These are phyloP conservation scores for Megathymus violae DNA, from an alignment of 1,140 invertebrate species.

Conservation along the genomic window DNA sequence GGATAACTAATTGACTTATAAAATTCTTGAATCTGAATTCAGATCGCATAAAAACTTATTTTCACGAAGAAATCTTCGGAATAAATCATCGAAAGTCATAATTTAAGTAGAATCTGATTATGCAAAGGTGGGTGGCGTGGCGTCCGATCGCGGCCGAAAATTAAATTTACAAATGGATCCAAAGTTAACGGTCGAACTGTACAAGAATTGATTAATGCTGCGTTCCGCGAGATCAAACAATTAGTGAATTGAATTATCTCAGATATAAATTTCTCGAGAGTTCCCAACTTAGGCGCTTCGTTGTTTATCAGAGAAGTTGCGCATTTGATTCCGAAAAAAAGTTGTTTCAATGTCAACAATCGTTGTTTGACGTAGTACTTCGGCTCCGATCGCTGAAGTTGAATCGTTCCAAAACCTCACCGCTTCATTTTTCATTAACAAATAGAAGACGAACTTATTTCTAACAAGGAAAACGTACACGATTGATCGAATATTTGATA, in stretches of 20 bases:
- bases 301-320: constrained; percentile 44
- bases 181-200: constrained; percentile 67
- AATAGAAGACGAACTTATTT: background rate
- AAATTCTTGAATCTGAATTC: constrained; percentile 42
- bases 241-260: constrained; percentile 71
- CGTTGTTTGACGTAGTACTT: constrained; percentile 11
- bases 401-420: constrained; percentile 16
- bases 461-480: background rate
- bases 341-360: constrained; percentile 32
- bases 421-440: constrained; percentile 19
- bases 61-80: constrained; percentile 45
- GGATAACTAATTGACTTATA: constrained; percentile 23
- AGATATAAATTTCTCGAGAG: constrained; percentile 48
- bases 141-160: constrained; percentile 42
- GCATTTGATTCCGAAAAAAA: constrained; percentile 45
- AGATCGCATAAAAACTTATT: constrained; percentile 46
- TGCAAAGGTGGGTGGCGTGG: constrained; percentile 45
- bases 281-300: constrained; percentile 36
- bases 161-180: constrained; percentile 68
- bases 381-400: constrained; percentile 8
- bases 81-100: constrained; percentile 66
- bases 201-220: constrained; percentile 75
- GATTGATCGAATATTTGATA: too few species aligned
- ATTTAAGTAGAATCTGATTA: constrained; percentile 66
- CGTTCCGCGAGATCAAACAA: constrained; percentile 65